phyloP scores from a whole-genome alignment of 2,113 vertebrate genomes.

The Prochilodus magdalenae region DNA sequence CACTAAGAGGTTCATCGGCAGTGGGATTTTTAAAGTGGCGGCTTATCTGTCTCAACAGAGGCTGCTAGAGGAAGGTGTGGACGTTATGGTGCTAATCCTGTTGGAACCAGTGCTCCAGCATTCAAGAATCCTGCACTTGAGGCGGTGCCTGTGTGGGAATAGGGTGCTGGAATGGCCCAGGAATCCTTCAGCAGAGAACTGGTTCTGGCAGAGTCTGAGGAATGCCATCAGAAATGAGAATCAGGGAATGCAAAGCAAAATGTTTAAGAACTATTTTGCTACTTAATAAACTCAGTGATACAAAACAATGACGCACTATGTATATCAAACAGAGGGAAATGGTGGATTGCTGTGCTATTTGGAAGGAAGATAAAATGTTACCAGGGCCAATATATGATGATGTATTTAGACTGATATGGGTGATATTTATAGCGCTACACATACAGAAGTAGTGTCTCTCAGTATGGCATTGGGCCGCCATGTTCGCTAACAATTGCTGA shows the following conservation, averaged over 20 bases:
- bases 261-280: slow-evolving; percentile 52
- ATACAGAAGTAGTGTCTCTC: no score
- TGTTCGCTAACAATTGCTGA: no score
- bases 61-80: slow-evolving; percentile 68
- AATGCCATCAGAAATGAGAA: slow-evolving; percentile 57
- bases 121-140: slow-evolving; percentile 72
- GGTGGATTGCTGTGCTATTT: no score
- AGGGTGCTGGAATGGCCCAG: slow-evolving; percentile 78
- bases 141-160: slow-evolving; percentile 69
- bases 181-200: slow-evolving; percentile 66
- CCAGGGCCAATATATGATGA: no score
- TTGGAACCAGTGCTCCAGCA: slow-evolving; percentile 74
- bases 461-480: no score
- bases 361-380: no score
- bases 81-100: slow-evolving; percentile 75
- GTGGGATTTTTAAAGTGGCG: slow-evolving; percentile 67
- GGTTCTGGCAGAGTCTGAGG: slow-evolving; percentile 70
- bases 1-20: slow-evolving; percentile 63
- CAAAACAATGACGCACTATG: no score
- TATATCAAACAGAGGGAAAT: no score
- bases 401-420: no score
- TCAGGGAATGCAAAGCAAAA: slow-evolving; percentile 43
- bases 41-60: slow-evolving; percentile 72
- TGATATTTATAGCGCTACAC: no score
- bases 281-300: background rate